Conservation (phyloP, 2,113 vertebrate genomes). For the Ancistrus triradiatus region DNA sequence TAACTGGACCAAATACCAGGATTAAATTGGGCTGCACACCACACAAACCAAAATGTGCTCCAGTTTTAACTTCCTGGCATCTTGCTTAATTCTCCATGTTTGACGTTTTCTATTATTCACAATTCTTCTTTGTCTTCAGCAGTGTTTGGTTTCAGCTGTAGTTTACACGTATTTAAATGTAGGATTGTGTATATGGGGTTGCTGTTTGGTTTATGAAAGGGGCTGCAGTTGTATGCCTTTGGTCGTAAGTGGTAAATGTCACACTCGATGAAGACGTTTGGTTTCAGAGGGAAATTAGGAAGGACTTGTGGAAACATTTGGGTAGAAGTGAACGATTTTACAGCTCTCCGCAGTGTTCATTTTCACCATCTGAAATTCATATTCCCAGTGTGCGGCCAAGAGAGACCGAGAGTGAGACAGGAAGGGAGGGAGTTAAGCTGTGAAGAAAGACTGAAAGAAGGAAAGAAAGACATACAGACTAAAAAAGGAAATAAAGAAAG, state of each 20-base stretch:
- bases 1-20: too few relatives aligned
- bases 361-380: conserved; percentile 62
- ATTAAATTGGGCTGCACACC: too few relatives aligned
- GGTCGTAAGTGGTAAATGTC: conserved; percentile 2
- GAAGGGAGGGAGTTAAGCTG: neutral
- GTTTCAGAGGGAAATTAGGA: conserved; percentile 43
- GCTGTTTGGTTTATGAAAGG: conserved; percentile 3
- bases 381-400: conserved; percentile 22
- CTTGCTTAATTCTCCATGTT: too few relatives aligned
- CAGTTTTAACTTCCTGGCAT: too few relatives aligned
- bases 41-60: too few relatives aligned
- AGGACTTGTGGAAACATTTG: conserved; percentile 37
- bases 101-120: too few relatives aligned
- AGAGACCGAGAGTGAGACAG: neutral
- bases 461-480: conserved; percentile 8
- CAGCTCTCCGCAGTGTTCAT: conserved; percentile 15
- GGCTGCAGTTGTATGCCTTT: too few relatives aligned
- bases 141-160: too few relatives aligned
- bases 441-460: conserved; percentile 3
- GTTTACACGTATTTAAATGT: too few relatives aligned
- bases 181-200: neutral
- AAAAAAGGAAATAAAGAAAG: neutral
- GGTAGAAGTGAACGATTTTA: neutral
- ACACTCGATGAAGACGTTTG: conserved; percentile 37
- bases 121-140: too few relatives aligned